phyloP scores from a whole-genome alignment of 2,113 vertebrate species.

The Eulemur rufifrons region DNA sequence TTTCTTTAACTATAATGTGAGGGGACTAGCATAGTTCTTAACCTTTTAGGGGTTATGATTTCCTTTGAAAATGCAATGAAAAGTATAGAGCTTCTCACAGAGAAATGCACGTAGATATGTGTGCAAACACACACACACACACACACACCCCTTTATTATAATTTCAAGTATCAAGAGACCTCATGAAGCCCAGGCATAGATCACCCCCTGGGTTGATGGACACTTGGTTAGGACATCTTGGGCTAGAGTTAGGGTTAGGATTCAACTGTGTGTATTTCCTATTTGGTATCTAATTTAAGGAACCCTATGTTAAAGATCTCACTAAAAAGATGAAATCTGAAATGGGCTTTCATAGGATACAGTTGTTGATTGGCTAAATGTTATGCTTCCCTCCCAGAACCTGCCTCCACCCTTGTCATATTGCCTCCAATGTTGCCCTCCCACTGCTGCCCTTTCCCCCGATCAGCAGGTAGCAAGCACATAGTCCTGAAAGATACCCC shows the following conservation, averaged over 20 bases:
- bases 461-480: background rate
- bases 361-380: background rate
- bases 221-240: conserved; percentile 1
- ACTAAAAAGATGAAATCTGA: conserved; percentile 16
- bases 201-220: background rate
- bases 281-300: background rate
- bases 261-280: background rate
- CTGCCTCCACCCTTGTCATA: background rate
- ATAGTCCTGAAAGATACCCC: background rate
- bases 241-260: background rate
- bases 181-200: background rate
- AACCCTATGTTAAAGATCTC: background rate
- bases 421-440: background rate
- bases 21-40: background rate
- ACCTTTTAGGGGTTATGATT: background rate
- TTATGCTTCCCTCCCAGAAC: background rate
- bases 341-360: background rate
- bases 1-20: background rate
- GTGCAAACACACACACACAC: background rate
- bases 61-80: conserved; percentile 27
- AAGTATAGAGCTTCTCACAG: background rate
- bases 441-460: background rate
- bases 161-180: background rate
- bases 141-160: background rate
- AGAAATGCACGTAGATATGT: background rate